phyloP scores from a whole-genome alignment of 2,797 vertebrate genomes.

The Numenius phaeopus region DNA sequence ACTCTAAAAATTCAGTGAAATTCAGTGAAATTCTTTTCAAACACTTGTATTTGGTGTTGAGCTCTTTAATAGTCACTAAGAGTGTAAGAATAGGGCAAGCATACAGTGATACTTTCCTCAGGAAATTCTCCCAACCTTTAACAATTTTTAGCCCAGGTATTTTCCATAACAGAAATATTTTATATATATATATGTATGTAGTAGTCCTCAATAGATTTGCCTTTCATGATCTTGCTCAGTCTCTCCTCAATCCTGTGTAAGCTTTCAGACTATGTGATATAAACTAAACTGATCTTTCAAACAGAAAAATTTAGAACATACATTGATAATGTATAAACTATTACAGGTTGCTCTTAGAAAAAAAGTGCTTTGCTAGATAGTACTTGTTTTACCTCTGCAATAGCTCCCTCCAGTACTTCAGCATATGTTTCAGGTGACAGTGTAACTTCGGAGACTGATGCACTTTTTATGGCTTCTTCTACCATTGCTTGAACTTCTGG shows the following conservation, averaged over 20 bases:
- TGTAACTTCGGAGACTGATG: slow-evolving; percentile 55
- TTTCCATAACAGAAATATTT: not conserved
- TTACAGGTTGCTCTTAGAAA: not conserved
- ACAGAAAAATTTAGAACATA: not conserved
- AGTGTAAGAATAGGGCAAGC: not conserved
- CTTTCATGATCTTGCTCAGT: not conserved
- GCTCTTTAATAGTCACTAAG: not conserved
- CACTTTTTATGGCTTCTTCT: slow-evolving; percentile 74
- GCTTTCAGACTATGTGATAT: not conserved
- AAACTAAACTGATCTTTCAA: not conserved
- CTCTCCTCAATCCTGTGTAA: not conserved
- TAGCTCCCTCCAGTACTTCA: slow-evolving; percentile 77
- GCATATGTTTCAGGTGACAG: slow-evolving; percentile 74
- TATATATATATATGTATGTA: not conserved
- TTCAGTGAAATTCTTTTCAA: not conserved
- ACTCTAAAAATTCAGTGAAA: no score
- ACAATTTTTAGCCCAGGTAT: not conserved
- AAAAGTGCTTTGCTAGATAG: not conserved
- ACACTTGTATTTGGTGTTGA: not conserved
- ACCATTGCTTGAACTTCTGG: slow-evolving; percentile 86
- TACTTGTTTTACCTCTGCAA: slow-evolving; percentile 82
- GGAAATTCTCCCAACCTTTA: not conserved
- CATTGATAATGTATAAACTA: not conserved
- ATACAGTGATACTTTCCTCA: not conserved
- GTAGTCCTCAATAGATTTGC: not conserved